Conservation (phyloP, 2,113 vertebrate genomes). For the Rhinolophus ferrumequinum region DNA sequence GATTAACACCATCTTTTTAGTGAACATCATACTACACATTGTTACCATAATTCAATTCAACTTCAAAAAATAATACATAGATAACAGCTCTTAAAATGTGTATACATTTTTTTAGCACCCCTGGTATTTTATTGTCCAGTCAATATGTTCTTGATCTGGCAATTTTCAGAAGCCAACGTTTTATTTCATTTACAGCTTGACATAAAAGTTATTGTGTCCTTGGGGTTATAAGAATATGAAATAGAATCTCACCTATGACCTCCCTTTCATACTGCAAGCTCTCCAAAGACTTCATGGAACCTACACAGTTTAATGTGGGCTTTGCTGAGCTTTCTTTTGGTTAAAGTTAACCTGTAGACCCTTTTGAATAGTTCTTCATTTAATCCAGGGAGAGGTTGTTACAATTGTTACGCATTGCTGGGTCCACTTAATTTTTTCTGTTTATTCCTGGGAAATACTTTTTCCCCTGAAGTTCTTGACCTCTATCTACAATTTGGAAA, state of each 20-base stretch:
- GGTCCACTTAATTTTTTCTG: slow-evolving; percentile 37
- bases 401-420: not conserved
- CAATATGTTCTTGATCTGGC: slow-evolving; percentile 47
- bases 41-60: too few species aligned
- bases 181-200: slow-evolving; percentile 67
- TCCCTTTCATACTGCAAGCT: not conserved
- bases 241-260: slow-evolving; percentile 51
- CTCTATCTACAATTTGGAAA: not conserved
- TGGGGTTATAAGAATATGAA: slow-evolving; percentile 52
- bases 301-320: not conserved
- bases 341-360: slow-evolving; percentile 24
- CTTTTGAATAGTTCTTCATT: slow-evolving; percentile 20
- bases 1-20: too few species aligned
- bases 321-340: slow-evolving; percentile 28
- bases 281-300: not conserved
- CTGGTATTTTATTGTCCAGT: slow-evolving; percentile 46
- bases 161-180: slow-evolving; percentile 58
- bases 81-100: too few species aligned
- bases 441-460: not conserved
- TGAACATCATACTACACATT: too few species aligned
- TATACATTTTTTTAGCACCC: too few species aligned
- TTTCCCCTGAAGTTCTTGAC: not conserved
- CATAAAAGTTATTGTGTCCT: slow-evolving; percentile 63
- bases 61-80: too few species aligned
- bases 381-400: not conserved